Conservation (phyloP, 2,797 vertebrate species). For the Apogon talboti region DNA sequence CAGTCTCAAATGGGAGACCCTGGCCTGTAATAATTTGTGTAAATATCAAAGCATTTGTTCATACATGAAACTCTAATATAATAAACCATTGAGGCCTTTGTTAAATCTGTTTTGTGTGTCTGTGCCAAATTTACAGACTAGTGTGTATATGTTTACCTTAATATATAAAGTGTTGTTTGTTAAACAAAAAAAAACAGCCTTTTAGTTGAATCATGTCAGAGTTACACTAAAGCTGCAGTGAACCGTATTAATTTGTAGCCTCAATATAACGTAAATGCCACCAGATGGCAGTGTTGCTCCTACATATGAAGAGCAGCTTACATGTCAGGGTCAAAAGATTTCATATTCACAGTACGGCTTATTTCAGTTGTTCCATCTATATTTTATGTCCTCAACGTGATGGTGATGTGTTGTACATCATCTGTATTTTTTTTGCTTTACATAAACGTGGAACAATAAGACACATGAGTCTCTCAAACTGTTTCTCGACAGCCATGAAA, state of each 20-base stretch:
- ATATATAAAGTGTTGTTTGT: not conserved
- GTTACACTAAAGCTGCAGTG: not conserved
- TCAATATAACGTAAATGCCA: conserved; percentile 39
- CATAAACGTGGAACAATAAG: conserved; percentile 47
- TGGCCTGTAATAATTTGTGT: conserved; percentile 4
- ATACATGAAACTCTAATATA: conserved; percentile 9
- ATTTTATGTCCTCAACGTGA: conserved; percentile 55
- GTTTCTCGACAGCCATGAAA: not conserved
- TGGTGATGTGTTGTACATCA: conserved; percentile 30
- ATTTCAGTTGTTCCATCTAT: conserved; percentile 68
- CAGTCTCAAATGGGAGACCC: conserved; percentile 8
- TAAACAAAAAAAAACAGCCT: not conserved
- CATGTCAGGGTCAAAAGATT: conserved; percentile 50
- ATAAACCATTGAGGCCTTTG: conserved; percentile 40
- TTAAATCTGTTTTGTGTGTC: conserved; percentile 20
- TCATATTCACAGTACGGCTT: conserved; percentile 59
- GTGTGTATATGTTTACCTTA: conserved; percentile 36
- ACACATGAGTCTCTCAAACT: not conserved
- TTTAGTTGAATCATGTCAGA: conserved; percentile 1
- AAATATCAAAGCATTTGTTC: conserved; percentile 15
- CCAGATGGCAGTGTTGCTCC: conserved; percentile 77
- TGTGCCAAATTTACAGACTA: conserved; percentile 45
- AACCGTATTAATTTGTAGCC: not conserved
- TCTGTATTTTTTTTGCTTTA: conserved; percentile 30
- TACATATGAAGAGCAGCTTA: conserved; percentile 20